Percentiles rank a stretch among this genome's conserved stretches.
Conservation (phyloP, 2,888 invertebrate species). For the Cheilosia urbana region DNA sequence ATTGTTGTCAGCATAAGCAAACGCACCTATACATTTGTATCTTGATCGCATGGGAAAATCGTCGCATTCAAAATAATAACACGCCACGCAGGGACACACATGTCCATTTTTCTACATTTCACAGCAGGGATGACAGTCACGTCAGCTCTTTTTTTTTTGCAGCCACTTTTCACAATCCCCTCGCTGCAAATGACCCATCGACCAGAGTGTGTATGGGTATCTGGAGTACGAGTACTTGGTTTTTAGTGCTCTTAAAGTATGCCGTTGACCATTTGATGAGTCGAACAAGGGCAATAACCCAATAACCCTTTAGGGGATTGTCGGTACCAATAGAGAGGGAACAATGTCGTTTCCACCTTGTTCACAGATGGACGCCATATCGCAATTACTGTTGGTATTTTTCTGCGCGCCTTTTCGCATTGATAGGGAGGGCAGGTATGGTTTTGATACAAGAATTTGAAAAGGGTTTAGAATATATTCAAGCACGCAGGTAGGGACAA, state of each 20-base stretch:
- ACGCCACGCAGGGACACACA: background rate
- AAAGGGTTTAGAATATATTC: background rate
- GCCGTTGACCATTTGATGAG: conserved; percentile 67
- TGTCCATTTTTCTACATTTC: conserved; percentile 12
- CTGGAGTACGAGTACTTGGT: background rate
- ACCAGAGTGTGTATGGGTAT: background rate
- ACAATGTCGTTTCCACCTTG: conserved; percentile 44
- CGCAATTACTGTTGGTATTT: conserved; percentile 29
- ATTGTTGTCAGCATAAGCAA: background rate
- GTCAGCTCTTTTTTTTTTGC: background rate
- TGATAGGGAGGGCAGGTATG: background rate
- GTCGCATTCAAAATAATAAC: conserved; percentile 49
- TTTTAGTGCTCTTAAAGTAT: conserved; percentile 15
- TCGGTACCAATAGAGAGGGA: conserved; percentile 29
- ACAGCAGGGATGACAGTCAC: background rate
- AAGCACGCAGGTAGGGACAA: no score
- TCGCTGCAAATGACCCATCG: conserved; percentile 25
- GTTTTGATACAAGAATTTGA: background rate
- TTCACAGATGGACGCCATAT: conserved; percentile 2
- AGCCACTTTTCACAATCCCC: background rate
- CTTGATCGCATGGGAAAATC: background rate
- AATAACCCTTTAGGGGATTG: conserved; percentile 48
- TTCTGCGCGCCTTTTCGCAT: background rate
- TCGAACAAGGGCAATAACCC: conserved; percentile 41
- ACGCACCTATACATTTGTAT: background rate